These are phyloP conservation scores for Tinea pellionella DNA, from an alignment of 2,888 invertebrate genomes.

Conservation along the genomic window DNA sequence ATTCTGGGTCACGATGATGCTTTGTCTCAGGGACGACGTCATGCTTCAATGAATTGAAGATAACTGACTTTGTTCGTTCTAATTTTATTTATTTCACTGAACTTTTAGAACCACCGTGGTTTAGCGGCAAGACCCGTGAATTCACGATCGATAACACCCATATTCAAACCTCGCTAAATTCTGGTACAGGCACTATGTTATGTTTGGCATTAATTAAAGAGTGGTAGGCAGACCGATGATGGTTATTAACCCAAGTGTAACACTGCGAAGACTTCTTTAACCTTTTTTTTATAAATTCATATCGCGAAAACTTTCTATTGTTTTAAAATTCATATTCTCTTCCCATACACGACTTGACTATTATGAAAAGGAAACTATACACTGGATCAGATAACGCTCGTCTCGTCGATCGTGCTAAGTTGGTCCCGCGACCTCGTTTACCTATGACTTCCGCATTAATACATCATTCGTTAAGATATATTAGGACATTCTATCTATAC, in stretches of 20 bases:
- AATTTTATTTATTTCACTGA: too few relatives aligned
- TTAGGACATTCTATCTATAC: too few relatives aligned
- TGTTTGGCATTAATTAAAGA: too few relatives aligned
- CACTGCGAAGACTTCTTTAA: too few relatives aligned
- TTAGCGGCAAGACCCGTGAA: too few relatives aligned
- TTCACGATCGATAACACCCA: too few relatives aligned
- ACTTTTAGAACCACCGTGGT: too few relatives aligned
- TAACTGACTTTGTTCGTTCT: slow-evolving; percentile 13
- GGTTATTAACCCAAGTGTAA: too few relatives aligned
- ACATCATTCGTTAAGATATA: neutral
- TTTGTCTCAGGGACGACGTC: slow-evolving; percentile 58
- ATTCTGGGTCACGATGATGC: slow-evolving; percentile 52
- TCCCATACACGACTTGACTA: neutral
- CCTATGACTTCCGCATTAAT: neutral
- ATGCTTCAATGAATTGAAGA: slow-evolving; percentile 26
- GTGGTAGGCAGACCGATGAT: too few relatives aligned
- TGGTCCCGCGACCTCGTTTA: neutral
- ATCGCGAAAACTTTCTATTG: neutral
- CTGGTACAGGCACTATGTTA: too few relatives aligned
- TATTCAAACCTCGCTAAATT: too few relatives aligned
- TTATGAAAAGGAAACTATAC: neutral
- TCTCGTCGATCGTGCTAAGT: neutral
- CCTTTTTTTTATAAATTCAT: too few relatives aligned
- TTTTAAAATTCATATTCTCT: neutral
- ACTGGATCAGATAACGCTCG: neutral